Evolutionary conservation across 2,888 invertebrate species (phyloP).

Genomic region (Pollenia griseotomentosa): DNA sequence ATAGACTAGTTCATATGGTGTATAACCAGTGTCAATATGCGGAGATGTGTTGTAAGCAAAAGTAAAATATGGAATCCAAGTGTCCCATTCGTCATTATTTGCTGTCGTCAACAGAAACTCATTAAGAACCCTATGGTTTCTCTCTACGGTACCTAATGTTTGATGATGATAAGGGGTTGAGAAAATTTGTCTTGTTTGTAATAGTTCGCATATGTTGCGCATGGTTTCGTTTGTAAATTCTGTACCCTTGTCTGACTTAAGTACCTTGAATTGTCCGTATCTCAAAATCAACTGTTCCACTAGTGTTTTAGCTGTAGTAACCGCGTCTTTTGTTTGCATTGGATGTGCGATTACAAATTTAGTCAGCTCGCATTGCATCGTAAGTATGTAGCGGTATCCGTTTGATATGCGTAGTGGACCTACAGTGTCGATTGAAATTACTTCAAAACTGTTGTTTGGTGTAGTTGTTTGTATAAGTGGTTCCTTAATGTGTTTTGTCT

Average conservation of each 20-base stretch:
- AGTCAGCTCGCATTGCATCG: too few species aligned
- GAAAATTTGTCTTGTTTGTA: slow-evolving; percentile 2
- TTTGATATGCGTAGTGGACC: too few species aligned
- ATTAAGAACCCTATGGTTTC: slow-evolving; percentile 13
- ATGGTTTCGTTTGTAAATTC: slow-evolving; percentile 52
- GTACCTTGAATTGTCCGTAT: slow-evolving; percentile 27
- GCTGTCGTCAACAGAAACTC: neutral
- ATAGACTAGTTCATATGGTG: too few species aligned
- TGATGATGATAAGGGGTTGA: slow-evolving; percentile 45
- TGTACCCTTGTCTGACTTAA: slow-evolving; percentile 42
- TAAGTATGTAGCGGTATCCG: too few species aligned
- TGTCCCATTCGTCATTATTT: neutral
- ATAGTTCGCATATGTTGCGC: too few species aligned
- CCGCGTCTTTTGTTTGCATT: neutral
- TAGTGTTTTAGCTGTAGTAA: slow-evolving; percentile 43
- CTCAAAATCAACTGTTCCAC: slow-evolving; percentile 53
- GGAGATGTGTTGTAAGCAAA: too few species aligned
- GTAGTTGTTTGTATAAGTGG: too few species aligned
- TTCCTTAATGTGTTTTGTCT: slow-evolving; percentile 25
- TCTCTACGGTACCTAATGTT: slow-evolving; percentile 40
- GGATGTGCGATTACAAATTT: neutral
- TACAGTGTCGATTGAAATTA: too few species aligned
- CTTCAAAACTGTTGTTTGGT: too few species aligned
- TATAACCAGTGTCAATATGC: too few species aligned
- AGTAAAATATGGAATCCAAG: too few species aligned